phyloP scores from a whole-genome alignment of 2,888 invertebrate genomes.

The Oxycera nigricornis region DNA sequence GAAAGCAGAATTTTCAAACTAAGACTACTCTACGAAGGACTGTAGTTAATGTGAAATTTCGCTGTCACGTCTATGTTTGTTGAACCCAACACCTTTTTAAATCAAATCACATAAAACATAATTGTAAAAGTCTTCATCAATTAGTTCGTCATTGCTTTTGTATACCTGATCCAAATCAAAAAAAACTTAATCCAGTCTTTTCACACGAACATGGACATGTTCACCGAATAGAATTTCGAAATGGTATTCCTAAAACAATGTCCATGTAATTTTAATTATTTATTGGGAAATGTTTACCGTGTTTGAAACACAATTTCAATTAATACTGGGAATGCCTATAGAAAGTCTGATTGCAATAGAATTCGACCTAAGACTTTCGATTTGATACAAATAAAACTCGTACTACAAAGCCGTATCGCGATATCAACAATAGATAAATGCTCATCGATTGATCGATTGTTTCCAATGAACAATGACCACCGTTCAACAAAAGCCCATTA shows the following conservation, averaged over 20 bases:
- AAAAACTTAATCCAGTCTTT: not conserved
- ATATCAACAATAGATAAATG: not conserved
- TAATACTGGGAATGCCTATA: not conserved
- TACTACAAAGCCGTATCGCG: not conserved
- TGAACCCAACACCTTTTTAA: not conserved
- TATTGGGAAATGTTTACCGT: not conserved
- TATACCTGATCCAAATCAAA: too few species aligned
- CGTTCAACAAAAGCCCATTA: not conserved
- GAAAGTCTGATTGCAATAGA: not conserved
- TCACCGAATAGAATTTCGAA: not conserved
- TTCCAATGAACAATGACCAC: not conserved
- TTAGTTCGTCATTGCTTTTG: too few species aligned
- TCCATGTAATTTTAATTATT: slow-evolving; percentile 17
- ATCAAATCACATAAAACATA: not conserved
- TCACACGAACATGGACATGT: not conserved
- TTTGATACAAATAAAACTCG: not conserved
- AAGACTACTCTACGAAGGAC: too few species aligned
- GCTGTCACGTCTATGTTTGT: not conserved
- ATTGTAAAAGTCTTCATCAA: too few species aligned
- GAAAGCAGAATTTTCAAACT: too few species aligned
- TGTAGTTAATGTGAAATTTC: too few species aligned
- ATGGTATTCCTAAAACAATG: not conserved
- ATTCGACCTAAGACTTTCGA: not conserved
- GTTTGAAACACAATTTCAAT: not conserved
- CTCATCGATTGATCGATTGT: not conserved